Base-by-base conservation (phyloP, 2,888 invertebrate species). In the Dolichopus griseipennis region DNA sequence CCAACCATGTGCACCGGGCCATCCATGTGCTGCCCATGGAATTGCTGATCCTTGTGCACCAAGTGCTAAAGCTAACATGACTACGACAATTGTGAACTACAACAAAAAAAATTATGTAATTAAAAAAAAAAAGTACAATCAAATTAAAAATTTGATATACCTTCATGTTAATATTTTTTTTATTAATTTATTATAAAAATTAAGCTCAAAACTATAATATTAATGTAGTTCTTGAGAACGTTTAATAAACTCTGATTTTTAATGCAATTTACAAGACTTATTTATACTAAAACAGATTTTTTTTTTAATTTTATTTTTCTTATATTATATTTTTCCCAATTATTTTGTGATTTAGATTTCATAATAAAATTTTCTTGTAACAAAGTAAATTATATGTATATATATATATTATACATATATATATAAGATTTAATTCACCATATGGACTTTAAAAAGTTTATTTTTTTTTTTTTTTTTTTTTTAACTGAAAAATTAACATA, bases 31-130 rank as follows among this genome's bases (percentile, higher is more conserved):
- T n/a, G 52, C 52, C 52, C 52, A 52, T n/a, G 52, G 18, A 18
- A 52, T 52, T 41, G 69, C 27, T 12, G 80, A 81, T 66, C 81
- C 78, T 72, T 80, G 79, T 66, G 76, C 79, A 73, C 77, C 76
- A 73, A 77, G 73, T 72, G 78, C 78, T 73, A 79, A 75, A 71
- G 78, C 78, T 73, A 78, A 78, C 78, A 79, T 76, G 78, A 78
- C 79, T 78, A 79, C 79, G 76, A 76, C 76, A 74, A 69, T 67
- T 66, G 74, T 78, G 78, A 78, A 78, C 78, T 78, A 71, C 1
- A 52, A 52, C 18, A 52, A 18, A 52, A 18, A 15, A 18, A 52
- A 52, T 52, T 12, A 52, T 43, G 7, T 52, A 18, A 52, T n/a
- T 18, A 2, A 52, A 18, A 41, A 41, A 41, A 41, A 41, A 41